Base-by-base conservation (phyloP, 2,113 vertebrate genomes). In the Pyxicephalus adspersus region DNA sequence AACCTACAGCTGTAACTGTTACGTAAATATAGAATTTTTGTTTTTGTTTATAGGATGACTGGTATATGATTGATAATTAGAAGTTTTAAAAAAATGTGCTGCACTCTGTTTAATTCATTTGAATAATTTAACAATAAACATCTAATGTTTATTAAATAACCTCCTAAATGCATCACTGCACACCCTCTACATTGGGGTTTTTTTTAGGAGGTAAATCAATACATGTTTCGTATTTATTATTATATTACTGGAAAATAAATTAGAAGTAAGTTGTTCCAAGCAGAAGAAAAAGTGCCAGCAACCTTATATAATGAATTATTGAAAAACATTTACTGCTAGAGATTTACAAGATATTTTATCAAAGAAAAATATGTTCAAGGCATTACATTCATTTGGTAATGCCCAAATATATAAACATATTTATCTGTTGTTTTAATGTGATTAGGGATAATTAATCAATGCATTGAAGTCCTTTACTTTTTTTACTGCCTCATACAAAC, bases 291-390 rank as follows among this genome's bases (percentile, higher is more conserved):
- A 65, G 15, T 2, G 29, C 71, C 22, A 18, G 20, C 52, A 38
- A 54, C 23, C 54, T 23, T 63, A 6, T 77, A 64, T 55, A 23
- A 65, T 20, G 31, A 31, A 77, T 77, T 11, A 65, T 23, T 54
- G 61, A 4, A 22, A 26, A 54, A 52, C 13, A 64, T 76, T 28
- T 76, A 52, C 22, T 76, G 23, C 23, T 29, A 64, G 34, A 23
- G 38, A 65, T 54, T 77, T 54, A 65, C 61, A 64, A 65, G 75
- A 54, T 77, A 77, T 23, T 77, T 77, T 77, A 65, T 77, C 61
- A 65, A 77, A 65, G 45, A 54, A 65, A 54, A 34, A 55, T 52
- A 19, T 55, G 50, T 55, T 77, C 23, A 77, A 64, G 31, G 61
- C 8, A 77, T 54, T 77, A 50, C 11, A 29, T 22, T 64, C 7